These are phyloP conservation scores for Zingel zingel DNA, from an alignment of 2,113 vertebrate genomes.

Conservation along the genomic window DNA sequence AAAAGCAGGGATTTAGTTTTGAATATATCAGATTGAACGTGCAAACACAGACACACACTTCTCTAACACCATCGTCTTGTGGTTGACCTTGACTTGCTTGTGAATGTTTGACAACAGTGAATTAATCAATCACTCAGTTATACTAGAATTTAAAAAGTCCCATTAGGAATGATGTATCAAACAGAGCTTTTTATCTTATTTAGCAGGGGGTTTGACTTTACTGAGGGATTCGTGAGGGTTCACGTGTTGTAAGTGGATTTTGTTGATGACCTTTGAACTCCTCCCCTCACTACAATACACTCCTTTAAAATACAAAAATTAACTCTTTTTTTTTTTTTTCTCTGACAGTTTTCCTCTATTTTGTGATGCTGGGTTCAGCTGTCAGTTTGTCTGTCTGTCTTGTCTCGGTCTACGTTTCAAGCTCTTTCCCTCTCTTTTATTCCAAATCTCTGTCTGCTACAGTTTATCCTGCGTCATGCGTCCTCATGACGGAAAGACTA, in stretches of 20 bases:
- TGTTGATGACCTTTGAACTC: no score
- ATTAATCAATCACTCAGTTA: no score
- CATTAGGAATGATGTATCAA: no score
- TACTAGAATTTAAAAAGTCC: no score
- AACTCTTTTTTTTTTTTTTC: no score
- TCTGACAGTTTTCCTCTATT: background rate
- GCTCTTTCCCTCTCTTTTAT: background rate
- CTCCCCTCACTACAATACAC: no score
- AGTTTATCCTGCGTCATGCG: background rate
- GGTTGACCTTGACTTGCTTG: background rate
- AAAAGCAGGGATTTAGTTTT: background rate
- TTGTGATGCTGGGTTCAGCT: background rate
- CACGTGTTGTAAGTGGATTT: no score
- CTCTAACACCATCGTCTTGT: background rate
- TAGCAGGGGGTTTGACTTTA: no score
- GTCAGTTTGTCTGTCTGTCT: background rate
- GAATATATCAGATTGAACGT: background rate
- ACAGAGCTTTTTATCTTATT: no score
- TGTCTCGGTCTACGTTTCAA: background rate
- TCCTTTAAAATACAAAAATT: no score
- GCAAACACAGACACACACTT: background rate
- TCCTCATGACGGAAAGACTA: background rate
- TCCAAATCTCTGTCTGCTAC: background rate
- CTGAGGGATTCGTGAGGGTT: no score
- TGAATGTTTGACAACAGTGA: background rate